Conservation (phyloP, 2,797 vertebrate species). For the Mormyrus hasselquistii region DNA sequence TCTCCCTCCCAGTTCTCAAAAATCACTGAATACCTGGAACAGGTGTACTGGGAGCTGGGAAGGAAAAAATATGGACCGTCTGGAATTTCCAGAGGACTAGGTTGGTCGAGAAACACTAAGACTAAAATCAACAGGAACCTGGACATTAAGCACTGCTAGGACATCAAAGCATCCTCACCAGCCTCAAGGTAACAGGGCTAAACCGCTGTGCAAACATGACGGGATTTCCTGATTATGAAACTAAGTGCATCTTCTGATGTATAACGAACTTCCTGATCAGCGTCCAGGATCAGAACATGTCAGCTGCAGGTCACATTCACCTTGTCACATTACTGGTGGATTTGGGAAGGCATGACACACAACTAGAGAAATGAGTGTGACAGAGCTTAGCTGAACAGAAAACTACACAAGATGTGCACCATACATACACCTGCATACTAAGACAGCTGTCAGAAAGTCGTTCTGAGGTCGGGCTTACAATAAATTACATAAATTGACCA, state of each 20-base stretch:
- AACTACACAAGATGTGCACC: not conserved
- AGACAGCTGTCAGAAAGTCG: not conserved
- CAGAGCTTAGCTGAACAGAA: not conserved
- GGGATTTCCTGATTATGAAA: not conserved
- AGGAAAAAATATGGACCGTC: not conserved
- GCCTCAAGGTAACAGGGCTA: not conserved
- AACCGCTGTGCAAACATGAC: not conserved
- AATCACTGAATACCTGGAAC: not conserved
- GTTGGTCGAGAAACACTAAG: not conserved
- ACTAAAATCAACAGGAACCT: not conserved
- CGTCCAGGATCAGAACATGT: not conserved
- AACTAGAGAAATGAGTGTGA: not conserved
- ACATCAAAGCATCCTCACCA: not conserved
- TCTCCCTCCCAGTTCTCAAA: not conserved
- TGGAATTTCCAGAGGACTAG: not conserved
- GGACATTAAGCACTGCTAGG: not conserved
- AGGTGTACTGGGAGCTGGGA: not conserved
- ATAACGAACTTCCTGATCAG: not conserved
- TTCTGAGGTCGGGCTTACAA: not conserved
- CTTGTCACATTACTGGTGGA: not conserved
- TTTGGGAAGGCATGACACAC: not conserved
- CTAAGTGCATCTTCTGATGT: not conserved
- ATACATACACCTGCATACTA: not conserved
- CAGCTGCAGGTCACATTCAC: not conserved
- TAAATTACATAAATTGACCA: not conserved